Evolutionary conservation across 2,113 vertebrate genomes (phyloP).

Genomic region (Nothocercus nigrocapillus): DNA sequence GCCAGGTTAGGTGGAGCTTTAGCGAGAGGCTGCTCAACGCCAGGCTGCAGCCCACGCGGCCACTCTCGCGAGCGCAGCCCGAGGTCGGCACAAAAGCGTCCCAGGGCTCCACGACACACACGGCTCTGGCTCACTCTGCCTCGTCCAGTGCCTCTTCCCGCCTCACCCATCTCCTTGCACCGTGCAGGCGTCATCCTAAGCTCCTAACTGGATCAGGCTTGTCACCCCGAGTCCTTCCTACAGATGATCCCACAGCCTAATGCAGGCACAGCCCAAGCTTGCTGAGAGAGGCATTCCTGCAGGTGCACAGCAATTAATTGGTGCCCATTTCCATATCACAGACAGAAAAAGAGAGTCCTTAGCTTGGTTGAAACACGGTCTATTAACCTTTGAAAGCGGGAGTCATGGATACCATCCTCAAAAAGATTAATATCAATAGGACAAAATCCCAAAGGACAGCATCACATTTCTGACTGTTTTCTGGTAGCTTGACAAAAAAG

Average conservation of each 20-base stretch:
- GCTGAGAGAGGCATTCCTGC: conserved; percentile 31
- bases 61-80: accelerated
- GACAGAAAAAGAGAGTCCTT: neutral
- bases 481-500: neutral
- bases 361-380: neutral
- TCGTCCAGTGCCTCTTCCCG: neutral
- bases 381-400: conserved; percentile 44
- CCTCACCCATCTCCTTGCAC: neutral
- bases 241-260: neutral
- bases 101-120: neutral
- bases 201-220: neutral
- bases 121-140: neutral
- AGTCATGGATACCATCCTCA: conserved; percentile 57
- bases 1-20: neutral
- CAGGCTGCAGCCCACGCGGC: neutral
- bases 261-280: neutral
- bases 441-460: conserved; percentile 19
- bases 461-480: neutral
- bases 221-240: neutral
- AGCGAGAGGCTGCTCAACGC: neutral
- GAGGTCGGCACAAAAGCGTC: neutral
- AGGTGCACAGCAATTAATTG: conserved; percentile 30
- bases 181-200: neutral
- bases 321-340: conserved; percentile 23
- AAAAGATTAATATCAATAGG: conserved; percentile 32